Conservation (phyloP, 2,797 vertebrate species). For the Aselliscus stoliczkanus region DNA sequence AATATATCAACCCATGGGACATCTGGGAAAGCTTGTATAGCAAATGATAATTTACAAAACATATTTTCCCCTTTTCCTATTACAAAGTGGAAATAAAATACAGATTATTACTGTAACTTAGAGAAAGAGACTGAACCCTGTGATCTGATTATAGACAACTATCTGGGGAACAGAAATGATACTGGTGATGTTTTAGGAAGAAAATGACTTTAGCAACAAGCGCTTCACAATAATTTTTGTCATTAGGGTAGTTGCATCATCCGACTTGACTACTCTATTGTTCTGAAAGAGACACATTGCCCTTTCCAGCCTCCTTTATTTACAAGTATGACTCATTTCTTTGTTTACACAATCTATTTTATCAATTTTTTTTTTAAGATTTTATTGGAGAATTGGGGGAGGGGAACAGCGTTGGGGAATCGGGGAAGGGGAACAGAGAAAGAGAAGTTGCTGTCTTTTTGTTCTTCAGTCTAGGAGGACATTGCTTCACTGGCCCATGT, state of each 20-base stretch:
- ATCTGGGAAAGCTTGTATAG: neutral
- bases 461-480: too few species aligned
- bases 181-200: neutral
- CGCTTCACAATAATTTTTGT: neutral
- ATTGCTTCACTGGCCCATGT: too few species aligned
- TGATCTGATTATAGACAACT: constrained; percentile 16
- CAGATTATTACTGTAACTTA: neutral
- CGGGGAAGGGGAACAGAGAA: too few species aligned
- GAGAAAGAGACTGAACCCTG: neutral
- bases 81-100: constrained; percentile 28
- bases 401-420: too few species aligned
- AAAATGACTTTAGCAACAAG: constrained; percentile 42
- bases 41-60: neutral
- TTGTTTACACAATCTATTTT: neutral
- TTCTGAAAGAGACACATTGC: neutral
- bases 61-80: neutral
- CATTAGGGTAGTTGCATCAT: neutral
- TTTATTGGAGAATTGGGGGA: too few species aligned
- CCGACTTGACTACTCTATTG: neutral
- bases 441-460: too few species aligned
- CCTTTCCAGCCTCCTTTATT: neutral
- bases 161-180: neutral
- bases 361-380: too few species aligned
- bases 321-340: neutral
- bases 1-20: neutral